These are phyloP conservation scores for Nibea coibor DNA, from an alignment of 2,113 vertebrate species.

Conservation along the genomic window DNA sequence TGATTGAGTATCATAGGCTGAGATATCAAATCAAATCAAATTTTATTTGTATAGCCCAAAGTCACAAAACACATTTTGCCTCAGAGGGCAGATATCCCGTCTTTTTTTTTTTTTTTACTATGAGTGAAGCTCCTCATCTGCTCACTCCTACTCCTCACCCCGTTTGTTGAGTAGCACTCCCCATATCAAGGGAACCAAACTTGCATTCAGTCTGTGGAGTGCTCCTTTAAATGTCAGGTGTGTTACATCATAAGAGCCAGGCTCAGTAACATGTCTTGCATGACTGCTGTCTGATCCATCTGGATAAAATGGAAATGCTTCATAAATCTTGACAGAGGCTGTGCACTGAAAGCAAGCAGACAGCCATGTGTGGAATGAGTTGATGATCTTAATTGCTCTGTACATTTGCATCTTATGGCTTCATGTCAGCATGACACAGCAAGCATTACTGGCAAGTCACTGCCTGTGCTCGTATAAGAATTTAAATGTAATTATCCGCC, in stretches of 20 bases:
- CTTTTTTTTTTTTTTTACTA: background rate
- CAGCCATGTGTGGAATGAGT: background rate
- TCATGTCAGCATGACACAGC: background rate
- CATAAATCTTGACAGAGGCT: background rate
- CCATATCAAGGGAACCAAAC: background rate
- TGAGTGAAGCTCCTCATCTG: background rate
- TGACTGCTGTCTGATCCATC: slow-evolving; percentile 6
- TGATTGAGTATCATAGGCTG: background rate
- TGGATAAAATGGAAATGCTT: slow-evolving; percentile 7
- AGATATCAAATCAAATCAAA: too few relatives aligned
- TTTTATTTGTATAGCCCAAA: too few relatives aligned
- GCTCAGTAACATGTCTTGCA: background rate
- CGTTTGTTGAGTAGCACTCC: background rate
- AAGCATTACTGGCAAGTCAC: background rate
- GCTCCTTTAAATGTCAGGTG: background rate
- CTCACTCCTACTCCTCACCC: background rate
- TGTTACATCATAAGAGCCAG: background rate
- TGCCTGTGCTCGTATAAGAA: background rate
- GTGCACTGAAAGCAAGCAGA: background rate
- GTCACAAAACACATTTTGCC: too few relatives aligned
- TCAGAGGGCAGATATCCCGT: too few relatives aligned
- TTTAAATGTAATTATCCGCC: background rate
- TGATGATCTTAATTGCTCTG: background rate
- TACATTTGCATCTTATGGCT: background rate
- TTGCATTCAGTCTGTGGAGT: background rate